Evolutionary conservation across 2,797 vertebrate species (phyloP), one percentile per base, ranked within the genome.

Genomic region (Crossoptilon crossoptilon): DNA sequence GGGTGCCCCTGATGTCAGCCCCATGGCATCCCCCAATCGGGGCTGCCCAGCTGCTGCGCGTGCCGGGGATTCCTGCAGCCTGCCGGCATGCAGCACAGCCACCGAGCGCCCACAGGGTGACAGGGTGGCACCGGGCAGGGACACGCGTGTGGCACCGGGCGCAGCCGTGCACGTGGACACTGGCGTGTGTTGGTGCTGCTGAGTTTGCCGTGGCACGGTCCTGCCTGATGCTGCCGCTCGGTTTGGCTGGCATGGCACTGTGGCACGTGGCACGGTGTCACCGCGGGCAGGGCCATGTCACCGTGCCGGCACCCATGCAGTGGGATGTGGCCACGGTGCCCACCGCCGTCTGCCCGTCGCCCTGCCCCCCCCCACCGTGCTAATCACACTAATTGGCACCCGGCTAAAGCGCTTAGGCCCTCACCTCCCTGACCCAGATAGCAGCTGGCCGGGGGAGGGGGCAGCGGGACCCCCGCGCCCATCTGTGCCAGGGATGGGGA

Each of bases 1-100:
- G 87, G 66, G 81, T 76, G 56, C 80, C 90, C 90, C 88, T 92
- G 94, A 96, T 95, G 93, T 97, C 95, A 96, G 88, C 33, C 72
- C 84, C 66, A 16, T 95, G 96, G 96, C 94, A 96, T 96, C 91
- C 87, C 55, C 78, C 6, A 14, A 13, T 29, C 91, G 84, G 1
- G 68, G 89, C 91, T 92, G 91, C 86, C 92, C 96, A 97, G 96
- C 96, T 97, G 96, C 94, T 95, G 93, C 72, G 1, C 88, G 94
- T 97, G 94, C 85, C 93, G 90, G 88, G 91, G 94, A 96, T 96
- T 95, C 96, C 91, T 95, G 80, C 91, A 80, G 94, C 71, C 53
- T 95, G 78, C 58, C 67, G 1, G 91, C 86, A 86, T n/a, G 0
- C 37, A 13, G 67, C 88, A 62, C 48, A 17, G 0, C 82, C 11